Conservation (phyloP, 2,888 invertebrate species). For the Scaptodrosophila latifasciaeformis region DNA sequence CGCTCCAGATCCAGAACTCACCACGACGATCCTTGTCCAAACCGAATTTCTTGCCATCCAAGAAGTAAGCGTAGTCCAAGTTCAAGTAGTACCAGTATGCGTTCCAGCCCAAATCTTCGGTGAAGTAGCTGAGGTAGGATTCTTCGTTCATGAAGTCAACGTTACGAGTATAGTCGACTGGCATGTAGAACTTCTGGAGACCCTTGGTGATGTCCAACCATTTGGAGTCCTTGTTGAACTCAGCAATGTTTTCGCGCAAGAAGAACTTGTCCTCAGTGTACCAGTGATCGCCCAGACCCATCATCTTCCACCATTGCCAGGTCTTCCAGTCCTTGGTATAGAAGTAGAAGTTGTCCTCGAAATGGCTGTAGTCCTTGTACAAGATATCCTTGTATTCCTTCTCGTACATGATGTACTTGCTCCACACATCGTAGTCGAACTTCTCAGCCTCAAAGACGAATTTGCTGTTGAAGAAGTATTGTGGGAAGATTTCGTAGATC, state of each 20-base stretch:
- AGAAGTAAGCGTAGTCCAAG: constrained; percentile 80
- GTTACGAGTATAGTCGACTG: constrained; percentile 79
- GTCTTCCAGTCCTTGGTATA: constrained; percentile 68
- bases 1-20: constrained; percentile 80
- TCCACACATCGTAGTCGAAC: constrained; percentile 73
- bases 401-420: constrained; percentile 65
- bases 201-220: constrained; percentile 46
- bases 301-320: constrained; percentile 69
- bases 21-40: constrained; percentile 79
- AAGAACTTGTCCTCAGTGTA: constrained; percentile 60
- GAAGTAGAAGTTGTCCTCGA: constrained; percentile 49
- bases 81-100: constrained; percentile 81
- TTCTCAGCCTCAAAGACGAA: constrained; percentile 82
- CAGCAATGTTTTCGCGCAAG: constrained; percentile 54
- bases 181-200: constrained; percentile 71
- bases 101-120: constrained; percentile 83
- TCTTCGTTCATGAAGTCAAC: constrained; percentile 77
- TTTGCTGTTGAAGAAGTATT: constrained; percentile 84
- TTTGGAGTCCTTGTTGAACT: constrained; percentile 55
- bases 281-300: constrained; percentile 63
- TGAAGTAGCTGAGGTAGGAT: constrained; percentile 80
- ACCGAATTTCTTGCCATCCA: constrained; percentile 77
- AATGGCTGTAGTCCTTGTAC: constrained; percentile 56
- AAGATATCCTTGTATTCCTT: constrained; percentile 75
- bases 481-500: constrained; percentile 86